Base-by-base conservation (phyloP, 2,113 vertebrate species). In the Chaetodon trifascialis region DNA sequence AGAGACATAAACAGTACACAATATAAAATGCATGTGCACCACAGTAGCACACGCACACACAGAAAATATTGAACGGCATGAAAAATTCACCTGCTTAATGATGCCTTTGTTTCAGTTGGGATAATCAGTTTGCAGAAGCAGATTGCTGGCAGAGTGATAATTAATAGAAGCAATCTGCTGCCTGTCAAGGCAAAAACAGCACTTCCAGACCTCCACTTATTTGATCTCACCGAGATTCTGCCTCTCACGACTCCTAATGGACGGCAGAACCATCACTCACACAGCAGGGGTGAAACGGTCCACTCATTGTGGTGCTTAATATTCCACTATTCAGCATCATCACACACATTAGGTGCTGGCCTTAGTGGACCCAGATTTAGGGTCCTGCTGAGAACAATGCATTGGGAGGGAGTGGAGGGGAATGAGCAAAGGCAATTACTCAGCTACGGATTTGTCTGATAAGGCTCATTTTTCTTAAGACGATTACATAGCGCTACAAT, bases 401-500 rank as follows among this genome's bases (percentile, higher is more conserved):
- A 74, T 44, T 5, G 21, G 74, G 85, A 93, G 81, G 78, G 42
- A 60, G 74, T 77, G 67, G 49, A 63, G 72, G 74, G 78, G 85
- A 88, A 84, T 91, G 86, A 93, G 87, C 63, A 56, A 82, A 92
- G 73, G 84, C 88, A 91, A 93, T 94, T 93, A 89, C 84, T 93
- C 81, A 84, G 79, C 70, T 70, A 15, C 0, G 74, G 74, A 76
- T 92, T 89, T 82, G 84, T 89, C 71, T 89, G 90, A 94, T 95
- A 92, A 91, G 69, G 78, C 82, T 71, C 42, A 69, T 91, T 90
- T 91, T 90, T 87, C 63, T 64, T 58, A 85, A 84, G 69, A 91
- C 59, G 86, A 92, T 93, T 91, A 87, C 73, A 82, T 51, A 82
- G 82, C 58, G 77, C 51, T 9, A 42, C 79, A 87, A 84, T 85